Evolutionary conservation across 2,113 vertebrate genomes (phyloP).

Genomic region (Erpornis zantholeuca): DNA sequence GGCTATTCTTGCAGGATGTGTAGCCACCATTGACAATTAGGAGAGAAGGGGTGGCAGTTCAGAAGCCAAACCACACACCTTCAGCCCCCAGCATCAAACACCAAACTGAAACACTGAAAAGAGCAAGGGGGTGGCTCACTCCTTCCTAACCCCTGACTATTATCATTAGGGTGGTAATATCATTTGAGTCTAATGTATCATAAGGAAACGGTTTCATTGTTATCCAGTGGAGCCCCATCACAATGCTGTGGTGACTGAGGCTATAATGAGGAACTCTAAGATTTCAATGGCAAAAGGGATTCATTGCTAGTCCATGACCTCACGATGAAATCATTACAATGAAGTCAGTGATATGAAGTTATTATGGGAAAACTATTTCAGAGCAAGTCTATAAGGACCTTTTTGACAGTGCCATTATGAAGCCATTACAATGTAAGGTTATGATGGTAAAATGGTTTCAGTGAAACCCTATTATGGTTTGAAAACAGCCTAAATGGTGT

Average conservation of each 20-base stretch:
- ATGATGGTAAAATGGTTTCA: constrained; percentile 29
- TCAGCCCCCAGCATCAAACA: not conserved
- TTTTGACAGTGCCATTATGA: constrained; percentile 6
- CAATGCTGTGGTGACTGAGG: not conserved
- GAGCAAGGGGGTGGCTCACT: not conserved
- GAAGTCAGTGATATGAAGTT: constrained; percentile 43
- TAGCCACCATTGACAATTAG: not conserved
- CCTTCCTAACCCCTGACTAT: not conserved
- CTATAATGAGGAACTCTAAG: constrained; percentile 37
- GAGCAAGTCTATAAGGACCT: constrained; percentile 13
- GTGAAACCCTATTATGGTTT: constrained; percentile 5
- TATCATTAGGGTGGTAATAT: not conserved
- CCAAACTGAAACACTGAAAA: not conserved
- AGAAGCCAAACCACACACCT: not conserved
- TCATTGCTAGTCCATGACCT: constrained; percentile 49
- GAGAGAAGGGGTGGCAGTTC: not conserved
- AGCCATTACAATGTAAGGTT: constrained; percentile 31
- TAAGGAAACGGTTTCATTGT: constrained; percentile 4
- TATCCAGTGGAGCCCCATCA: not conserved
- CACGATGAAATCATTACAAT: constrained; percentile 55
- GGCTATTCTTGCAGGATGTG: not conserved
- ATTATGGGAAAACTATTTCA: constrained; percentile 44
- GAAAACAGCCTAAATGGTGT: constrained; percentile 34
- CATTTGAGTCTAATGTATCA: constrained; percentile 10
- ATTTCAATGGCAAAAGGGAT: constrained; percentile 29